Evolutionary conservation across 2,113 vertebrate genomes (phyloP), one percentile per base, ranked within the genome.

Genomic region (Brienomyrus longianalis): DNA sequence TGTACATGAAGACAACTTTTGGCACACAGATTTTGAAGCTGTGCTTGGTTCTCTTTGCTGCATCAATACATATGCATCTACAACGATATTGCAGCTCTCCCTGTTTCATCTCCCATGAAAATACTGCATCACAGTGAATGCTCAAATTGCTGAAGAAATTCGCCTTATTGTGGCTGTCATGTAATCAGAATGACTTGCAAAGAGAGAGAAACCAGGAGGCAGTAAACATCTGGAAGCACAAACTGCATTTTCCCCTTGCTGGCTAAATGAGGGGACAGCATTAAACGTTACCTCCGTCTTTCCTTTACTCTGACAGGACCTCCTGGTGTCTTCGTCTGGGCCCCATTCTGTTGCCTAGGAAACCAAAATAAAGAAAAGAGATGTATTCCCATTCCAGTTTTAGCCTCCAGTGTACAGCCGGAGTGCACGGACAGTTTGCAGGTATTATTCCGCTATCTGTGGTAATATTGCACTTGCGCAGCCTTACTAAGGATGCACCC

Each of bases 291-390:
- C 98, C 98, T 99, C 97, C 3, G 97, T 97, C 96, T 99, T 99
- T 92, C 98, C 98, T 97, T 99, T 99, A 96, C 98, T 99, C 95
- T 98, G 98, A 97, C 98, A 99, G 93, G 98, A 99, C 95, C 96
- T 96, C 95, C 97, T 97, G 52, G 97, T 99, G 91, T 99, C 98
- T 94, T 99, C 97, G 23, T 97, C 98, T 94, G 98, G 98, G 92
- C 96, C 96, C 98, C 98, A 99, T 93, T 98, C 97, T 45, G 98
- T 98, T 90, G 96, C 97, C 98, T 99, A 94, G 93, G 94, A 96
- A 95, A 96, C 93, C 93, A 93, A 94, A 96, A 96, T 94, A 95
- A 92, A 95, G 95, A 90, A 93, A 90, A 35, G 59, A 88, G 87
- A 90, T 92, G 89, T 45, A 88, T 50, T 88, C 52, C 31, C 27